Evolutionary conservation across 2,888 invertebrate genomes (phyloP).

Genomic region (Beris chalybata): DNA sequence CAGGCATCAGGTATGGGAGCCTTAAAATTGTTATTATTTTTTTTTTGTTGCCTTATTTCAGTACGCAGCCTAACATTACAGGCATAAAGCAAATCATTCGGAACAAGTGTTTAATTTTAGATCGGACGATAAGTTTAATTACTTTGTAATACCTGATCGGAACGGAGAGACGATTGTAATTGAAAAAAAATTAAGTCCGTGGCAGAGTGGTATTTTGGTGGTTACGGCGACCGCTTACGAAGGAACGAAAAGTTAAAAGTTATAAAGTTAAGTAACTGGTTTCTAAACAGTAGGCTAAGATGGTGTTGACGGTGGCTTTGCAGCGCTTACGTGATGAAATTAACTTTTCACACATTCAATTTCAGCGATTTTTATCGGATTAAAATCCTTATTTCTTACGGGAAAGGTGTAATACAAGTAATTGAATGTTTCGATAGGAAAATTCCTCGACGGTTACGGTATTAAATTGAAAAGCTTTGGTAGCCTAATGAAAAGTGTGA

Average conservation of each 20-base stretch:
- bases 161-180: constrained; percentile 15
- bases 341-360: constrained; percentile 22
- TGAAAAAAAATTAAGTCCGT: constrained; percentile 19
- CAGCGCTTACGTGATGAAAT: neutral
- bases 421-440: too few relatives aligned
- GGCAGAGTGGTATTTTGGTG: neutral
- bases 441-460: too few relatives aligned
- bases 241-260: neutral
- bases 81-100: constrained; percentile 17
- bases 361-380: constrained; percentile 9
- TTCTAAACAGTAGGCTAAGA: constrained; percentile 3
- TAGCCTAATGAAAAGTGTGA: too few relatives aligned
- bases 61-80: neutral
- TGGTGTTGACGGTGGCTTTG: constrained; percentile 5
- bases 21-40: neutral
- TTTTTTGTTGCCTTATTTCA: neutral
- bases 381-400: neutral
- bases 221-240: neutral
- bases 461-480: too few relatives aligned
- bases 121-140: constrained; percentile 23
- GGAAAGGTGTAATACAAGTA: too few relatives aligned
- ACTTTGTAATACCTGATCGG: constrained; percentile 2
- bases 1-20: constrained; percentile 1
- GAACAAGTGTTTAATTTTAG: constrained; percentile 25
- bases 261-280: constrained; percentile 1